Percentiles rank a stretch among this genome's conserved stretches.
Evolutionary conservation across 2,888 invertebrate genomes (phyloP).

Genomic region (Athalia rosae): DNA sequence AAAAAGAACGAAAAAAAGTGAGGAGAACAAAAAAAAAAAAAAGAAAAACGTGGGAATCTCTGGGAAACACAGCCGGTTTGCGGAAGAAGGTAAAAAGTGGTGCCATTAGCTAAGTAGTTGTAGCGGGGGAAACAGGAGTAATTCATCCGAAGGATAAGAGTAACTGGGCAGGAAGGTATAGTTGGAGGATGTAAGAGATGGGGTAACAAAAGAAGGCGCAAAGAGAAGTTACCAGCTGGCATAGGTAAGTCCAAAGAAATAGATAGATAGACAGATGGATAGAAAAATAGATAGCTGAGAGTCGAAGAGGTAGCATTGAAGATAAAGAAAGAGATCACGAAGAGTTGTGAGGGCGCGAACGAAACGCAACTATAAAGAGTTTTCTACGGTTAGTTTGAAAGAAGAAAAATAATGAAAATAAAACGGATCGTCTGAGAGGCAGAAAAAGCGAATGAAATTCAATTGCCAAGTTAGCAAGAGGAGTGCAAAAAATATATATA

Average conservation of each 20-base stretch:
- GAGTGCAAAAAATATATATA: constrained; percentile 14
- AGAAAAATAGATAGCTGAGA: neutral
- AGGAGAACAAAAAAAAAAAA: constrained; percentile 10
- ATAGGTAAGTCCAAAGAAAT: constrained; percentile 36
- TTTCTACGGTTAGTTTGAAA: constrained; percentile 27
- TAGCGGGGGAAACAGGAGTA: constrained; percentile 45
- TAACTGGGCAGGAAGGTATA: neutral
- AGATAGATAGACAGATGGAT: neutral
- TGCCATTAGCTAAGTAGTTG: constrained; percentile 51
- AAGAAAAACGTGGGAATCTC: constrained; percentile 34
- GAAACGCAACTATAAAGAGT: constrained; percentile 29
- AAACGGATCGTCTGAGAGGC: neutral
- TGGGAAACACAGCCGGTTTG: constrained; percentile 20
- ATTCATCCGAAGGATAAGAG: constrained; percentile 48
- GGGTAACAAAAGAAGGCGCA: constrained; percentile 30
- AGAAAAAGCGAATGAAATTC: constrained; percentile 33
- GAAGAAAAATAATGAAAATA: constrained; percentile 13
- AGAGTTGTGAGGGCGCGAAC: constrained; percentile 31
- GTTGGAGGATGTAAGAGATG: neutral
- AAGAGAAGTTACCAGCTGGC: constrained; percentile 26
- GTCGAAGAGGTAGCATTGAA: neutral
- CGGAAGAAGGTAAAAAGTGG: constrained; percentile 45
- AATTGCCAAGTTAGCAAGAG: constrained; percentile 30
- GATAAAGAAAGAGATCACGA: constrained; percentile 13
- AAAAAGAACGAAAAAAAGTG: neutral